Percentiles rank a stretch among this genome's conserved stretches.
These are phyloP conservation scores for Ptychoptera albimana DNA, from an alignment of 2,888 invertebrate genomes.

Conservation along the genomic window DNA sequence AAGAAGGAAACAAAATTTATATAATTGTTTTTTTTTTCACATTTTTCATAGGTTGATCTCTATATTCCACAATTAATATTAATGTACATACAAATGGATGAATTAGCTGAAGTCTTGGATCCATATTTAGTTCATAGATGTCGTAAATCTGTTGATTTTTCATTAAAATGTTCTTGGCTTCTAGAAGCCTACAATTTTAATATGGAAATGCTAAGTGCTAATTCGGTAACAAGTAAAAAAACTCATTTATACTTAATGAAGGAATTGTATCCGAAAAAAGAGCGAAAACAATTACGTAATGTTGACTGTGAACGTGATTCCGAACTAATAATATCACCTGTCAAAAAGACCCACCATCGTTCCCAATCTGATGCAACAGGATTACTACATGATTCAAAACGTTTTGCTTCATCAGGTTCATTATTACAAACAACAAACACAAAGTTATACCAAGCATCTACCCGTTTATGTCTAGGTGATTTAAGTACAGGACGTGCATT, in stretches of 20 bases:
- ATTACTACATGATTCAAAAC: constrained; percentile 30
- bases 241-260: constrained; percentile 28
- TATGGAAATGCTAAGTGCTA: constrained; percentile 19
- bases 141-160: constrained; percentile 88
- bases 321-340: constrained; percentile 21
- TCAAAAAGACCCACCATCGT: constrained; percentile 67
- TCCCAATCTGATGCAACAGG: constrained; percentile 66
- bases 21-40: no score
- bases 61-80: constrained; percentile 95
- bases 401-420: constrained; percentile 13
- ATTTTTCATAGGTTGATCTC: constrained; percentile 57
- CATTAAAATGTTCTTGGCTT: constrained; percentile 90
- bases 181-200: constrained; percentile 66
- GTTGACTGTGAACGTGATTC: constrained; percentile 8
- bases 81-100: constrained; percentile 97
- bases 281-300: constrained; percentile 18
- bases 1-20: no score
- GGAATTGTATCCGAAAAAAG: constrained; percentile 28
- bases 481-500: constrained; percentile 88
- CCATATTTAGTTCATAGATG: constrained; percentile 73
- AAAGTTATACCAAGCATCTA: constrained; percentile 20
- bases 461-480: constrained; percentile 68
- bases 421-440: constrained; percentile 19
- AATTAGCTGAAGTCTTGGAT: constrained; percentile 86
- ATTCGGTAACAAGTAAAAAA: constrained; percentile 18